Evolutionary conservation across 2,888 invertebrate genomes (phyloP).

Genomic region (Cyclophora albipunctata): DNA sequence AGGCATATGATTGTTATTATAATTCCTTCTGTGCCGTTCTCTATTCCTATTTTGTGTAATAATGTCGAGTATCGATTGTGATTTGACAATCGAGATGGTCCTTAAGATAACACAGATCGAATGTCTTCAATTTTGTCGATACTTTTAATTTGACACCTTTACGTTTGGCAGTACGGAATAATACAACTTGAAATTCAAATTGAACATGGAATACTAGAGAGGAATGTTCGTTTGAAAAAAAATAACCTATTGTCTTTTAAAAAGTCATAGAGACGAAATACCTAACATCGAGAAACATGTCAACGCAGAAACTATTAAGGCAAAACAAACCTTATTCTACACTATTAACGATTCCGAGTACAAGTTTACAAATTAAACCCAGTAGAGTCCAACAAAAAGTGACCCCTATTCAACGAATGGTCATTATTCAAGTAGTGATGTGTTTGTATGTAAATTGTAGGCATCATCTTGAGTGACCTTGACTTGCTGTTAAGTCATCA

Average conservation of each 20-base stretch:
- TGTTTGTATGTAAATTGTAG: conserved; percentile 59
- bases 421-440: conserved; percentile 50
- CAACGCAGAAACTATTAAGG: too few species aligned
- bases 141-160: conserved; percentile 14
- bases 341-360: too few species aligned
- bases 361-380: neutral
- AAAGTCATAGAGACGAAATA: too few species aligned
- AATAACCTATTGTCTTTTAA: too few species aligned
- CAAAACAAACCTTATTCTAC: too few species aligned
- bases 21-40: conserved; percentile 41
- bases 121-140: conserved; percentile 33
- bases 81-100: conserved; percentile 37
- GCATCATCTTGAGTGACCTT: conserved; percentile 36
- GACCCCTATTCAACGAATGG: conserved; percentile 46
- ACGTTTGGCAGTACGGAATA: too few species aligned
- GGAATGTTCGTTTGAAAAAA: too few species aligned
- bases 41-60: conserved; percentile 36
- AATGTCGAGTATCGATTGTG: conserved; percentile 36
- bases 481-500: conserved; percentile 43
- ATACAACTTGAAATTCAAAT: too few species aligned
- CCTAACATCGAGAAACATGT: too few species aligned
- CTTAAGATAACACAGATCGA: conserved; percentile 56
- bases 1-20: conserved; percentile 60
- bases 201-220: too few species aligned
- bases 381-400: conserved; percentile 45